Conservation (phyloP, 2,113 vertebrate genomes). For the Oryctolagus cuniculus region DNA sequence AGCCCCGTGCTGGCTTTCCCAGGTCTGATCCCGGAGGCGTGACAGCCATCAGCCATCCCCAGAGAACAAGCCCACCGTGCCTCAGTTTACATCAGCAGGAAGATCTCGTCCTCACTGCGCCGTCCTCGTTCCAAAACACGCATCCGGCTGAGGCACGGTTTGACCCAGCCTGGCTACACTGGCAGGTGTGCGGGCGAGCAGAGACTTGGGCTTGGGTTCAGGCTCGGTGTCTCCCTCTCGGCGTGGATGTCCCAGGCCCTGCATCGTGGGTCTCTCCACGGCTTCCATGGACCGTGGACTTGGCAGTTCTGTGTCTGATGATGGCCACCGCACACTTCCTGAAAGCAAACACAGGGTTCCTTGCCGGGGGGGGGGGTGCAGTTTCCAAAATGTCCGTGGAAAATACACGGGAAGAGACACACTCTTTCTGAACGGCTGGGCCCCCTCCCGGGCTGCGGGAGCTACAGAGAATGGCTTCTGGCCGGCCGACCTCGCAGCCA, state of each 20-base stretch:
- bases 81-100: background rate
- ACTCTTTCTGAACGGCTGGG: too few relatives aligned
- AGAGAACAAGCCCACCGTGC: background rate
- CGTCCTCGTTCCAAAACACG: background rate
- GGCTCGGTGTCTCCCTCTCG: too few relatives aligned
- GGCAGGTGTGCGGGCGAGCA: background rate
- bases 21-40: conserved; percentile 30
- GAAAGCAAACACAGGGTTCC: too few relatives aligned
- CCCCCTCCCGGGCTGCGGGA: background rate
- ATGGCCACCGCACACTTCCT: too few relatives aligned
- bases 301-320: too few relatives aligned
- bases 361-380: too few relatives aligned
- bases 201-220: background rate
- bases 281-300: too few relatives aligned
- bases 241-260: too few relatives aligned
- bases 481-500: too few relatives aligned
- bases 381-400: too few relatives aligned
- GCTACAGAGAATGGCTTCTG: background rate
- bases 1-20: background rate
- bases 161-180: background rate
- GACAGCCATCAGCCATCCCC: background rate
- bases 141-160: background rate
- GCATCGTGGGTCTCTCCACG: too few relatives aligned
- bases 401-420: too few relatives aligned
- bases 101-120: background rate